Base-by-base conservation (phyloP, 2,888 invertebrate genomes). In the Drosophila hawaiiensis region DNA sequence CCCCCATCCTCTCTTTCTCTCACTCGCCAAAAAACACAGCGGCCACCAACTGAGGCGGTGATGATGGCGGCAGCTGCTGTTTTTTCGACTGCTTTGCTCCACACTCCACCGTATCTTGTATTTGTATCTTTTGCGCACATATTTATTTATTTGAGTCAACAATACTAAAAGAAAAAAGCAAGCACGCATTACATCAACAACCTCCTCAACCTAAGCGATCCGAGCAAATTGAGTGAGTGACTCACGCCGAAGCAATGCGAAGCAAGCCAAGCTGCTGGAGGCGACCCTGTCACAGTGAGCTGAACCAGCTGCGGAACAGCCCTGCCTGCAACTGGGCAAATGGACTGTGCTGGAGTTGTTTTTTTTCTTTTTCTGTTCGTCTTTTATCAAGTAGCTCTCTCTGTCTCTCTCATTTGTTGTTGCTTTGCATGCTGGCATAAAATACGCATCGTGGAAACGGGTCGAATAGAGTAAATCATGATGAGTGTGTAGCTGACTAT, bases 1-100 rank as follows among this genome's bases (percentile, higher is more conserved):
- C 43, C 50, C 29, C 43, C 25, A 10, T 9, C 16, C 7, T 25
- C 25, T 22, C 43, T 43, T 43, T 12, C 2, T 31, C 9, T 25
- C 12, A 55, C 28, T 55, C 25, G 43, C 41, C 39, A 64, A 76
- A 72, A 72, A 70, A 70, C 75, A 75, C 70, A 69, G 66, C 61
- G 81, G 73, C 81, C 81, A 81, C 79, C 79, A 79, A 81, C 79
- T 81, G 79, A 81, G 73, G 61, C 73, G 61, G 41, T 69, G 75
- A 65, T 59, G 75, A 62, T 69, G 59, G 55, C 66, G 77, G 68
- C 77, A 80, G 78, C 80, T 60, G 81, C 73, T 28, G 33, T 63
- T 50, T 41, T 65, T 50, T 59, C 35, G 33, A 29, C 25, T 25
- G 47, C 9, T 16, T 4, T 47, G 47, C 25, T 47, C 47, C 47